A percentile compares a stretch with the other conserved stretches of the same genome.
Evolutionary conservation across 2,888 invertebrate species (phyloP).

Genomic region (Catocala fraxini): DNA sequence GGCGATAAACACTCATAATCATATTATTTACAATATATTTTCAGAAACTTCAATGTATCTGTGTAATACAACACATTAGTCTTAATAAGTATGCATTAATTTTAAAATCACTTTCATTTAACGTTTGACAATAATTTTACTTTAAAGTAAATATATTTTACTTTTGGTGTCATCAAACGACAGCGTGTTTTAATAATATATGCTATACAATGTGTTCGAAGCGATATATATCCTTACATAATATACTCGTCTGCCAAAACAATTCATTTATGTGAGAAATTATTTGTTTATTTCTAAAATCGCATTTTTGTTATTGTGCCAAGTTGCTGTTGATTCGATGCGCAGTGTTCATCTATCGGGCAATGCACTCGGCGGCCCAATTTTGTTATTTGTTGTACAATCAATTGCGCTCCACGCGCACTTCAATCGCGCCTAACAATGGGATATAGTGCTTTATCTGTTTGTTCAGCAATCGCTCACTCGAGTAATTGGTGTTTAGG

Average conservation of each 20-base stretch:
- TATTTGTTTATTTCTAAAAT: constrained; percentile 54
- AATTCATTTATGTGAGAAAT: constrained; percentile 46
- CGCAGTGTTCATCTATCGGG: constrained; percentile 57
- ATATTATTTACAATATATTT: too few relatives aligned
- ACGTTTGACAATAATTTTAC: not conserved
- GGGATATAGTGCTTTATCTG: constrained; percentile 37
- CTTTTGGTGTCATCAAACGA: too few relatives aligned
- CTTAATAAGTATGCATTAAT: too few relatives aligned
- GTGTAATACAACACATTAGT: too few relatives aligned
- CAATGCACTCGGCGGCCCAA: constrained; percentile 66
- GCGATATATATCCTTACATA: constrained; percentile 36
- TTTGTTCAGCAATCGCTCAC: constrained; percentile 35
- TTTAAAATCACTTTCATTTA: not conserved
- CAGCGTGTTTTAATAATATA: not conserved
- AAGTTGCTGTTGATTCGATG: constrained; percentile 49
- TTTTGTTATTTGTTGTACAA: constrained; percentile 52
- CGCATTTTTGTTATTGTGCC: constrained; percentile 56
- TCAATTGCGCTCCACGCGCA: constrained; percentile 25
- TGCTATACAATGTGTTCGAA: not conserved
- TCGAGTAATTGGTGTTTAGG: constrained; percentile 20
- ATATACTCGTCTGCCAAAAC: constrained; percentile 41
- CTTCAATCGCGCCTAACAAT: constrained; percentile 20
- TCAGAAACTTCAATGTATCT: too few relatives aligned
- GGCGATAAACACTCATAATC: not conserved
- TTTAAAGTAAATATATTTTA: too few relatives aligned